These are phyloP conservation scores for Mormyrops boulengeri DNA, from an alignment of 2,797 vertebrate genomes.

Conservation along the genomic window DNA sequence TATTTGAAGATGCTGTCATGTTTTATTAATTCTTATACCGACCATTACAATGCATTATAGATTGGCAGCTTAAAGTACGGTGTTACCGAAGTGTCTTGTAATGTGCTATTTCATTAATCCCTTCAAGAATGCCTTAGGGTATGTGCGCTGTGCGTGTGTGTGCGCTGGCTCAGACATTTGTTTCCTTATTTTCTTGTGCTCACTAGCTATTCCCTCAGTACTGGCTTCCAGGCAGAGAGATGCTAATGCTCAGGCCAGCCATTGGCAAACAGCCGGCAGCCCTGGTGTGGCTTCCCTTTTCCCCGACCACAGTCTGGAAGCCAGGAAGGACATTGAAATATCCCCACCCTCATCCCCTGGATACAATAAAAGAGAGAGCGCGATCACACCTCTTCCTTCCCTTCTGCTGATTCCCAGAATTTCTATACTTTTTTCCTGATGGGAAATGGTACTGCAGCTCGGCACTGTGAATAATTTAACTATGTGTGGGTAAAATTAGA, in stretches of 20 bases:
- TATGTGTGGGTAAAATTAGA: neutral
- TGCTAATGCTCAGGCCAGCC: too few relatives aligned
- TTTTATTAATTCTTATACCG: neutral
- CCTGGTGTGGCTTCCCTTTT: neutral
- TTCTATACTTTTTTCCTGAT: neutral
- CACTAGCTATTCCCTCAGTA: neutral
- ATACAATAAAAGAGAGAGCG: neutral
- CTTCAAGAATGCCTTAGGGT: neutral
- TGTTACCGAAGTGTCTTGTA: neutral
- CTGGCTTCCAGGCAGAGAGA: neutral
- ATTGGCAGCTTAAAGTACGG: neutral
- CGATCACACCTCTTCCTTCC: constrained; percentile 7
- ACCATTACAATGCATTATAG: neutral
- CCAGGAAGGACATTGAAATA: neutral
- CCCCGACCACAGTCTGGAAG: neutral
- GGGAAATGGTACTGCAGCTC: neutral
- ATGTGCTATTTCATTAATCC: neutral
- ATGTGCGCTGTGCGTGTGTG: neutral
- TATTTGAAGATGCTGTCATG: neutral
- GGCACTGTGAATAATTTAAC: neutral
- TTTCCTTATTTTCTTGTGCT: neutral
- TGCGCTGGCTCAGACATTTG: neutral
- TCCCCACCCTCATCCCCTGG: neutral
- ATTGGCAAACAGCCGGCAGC: neutral
- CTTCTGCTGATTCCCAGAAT: neutral